Evolutionary conservation across 2,797 vertebrate species (phyloP).

Genomic region (Muscicapa comitata): DNA sequence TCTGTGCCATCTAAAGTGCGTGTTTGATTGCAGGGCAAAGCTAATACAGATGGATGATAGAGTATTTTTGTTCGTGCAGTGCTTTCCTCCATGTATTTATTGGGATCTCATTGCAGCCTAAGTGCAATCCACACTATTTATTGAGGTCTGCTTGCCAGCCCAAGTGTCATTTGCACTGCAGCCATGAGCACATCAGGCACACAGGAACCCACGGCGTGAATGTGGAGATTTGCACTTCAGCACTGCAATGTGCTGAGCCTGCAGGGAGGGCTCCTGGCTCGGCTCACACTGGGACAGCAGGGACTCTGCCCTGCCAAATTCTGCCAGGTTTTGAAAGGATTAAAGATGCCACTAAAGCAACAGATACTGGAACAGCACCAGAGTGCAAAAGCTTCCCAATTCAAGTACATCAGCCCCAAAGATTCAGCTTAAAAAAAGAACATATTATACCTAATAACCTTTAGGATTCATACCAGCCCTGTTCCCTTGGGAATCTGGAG

Average conservation of each 20-base stretch:
- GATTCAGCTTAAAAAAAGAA: neutral
- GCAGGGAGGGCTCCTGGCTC: neutral
- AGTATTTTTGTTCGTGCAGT: neutral
- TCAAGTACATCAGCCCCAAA: neutral
- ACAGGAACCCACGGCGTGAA: rapidly evolving
- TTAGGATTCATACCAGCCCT: neutral
- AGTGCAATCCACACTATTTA: neutral
- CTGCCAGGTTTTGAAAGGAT: neutral
- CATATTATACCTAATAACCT: neutral
- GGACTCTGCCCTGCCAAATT: neutral
- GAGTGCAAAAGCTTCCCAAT: neutral
- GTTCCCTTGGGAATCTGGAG: neutral
- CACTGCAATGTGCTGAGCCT: neutral
- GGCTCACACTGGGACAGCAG: neutral
- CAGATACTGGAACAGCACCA: neutral
- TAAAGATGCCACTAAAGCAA: neutral
- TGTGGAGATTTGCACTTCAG: neutral
- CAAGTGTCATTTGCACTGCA: neutral
- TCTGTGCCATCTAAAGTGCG: neutral
- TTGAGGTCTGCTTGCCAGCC: neutral
- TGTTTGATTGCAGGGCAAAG: constrained; percentile 25
- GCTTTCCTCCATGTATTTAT: neutral
- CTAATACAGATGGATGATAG: neutral
- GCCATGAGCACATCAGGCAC: neutral
- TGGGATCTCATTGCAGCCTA: neutral